Evolutionary conservation across 1,140 invertebrate species (phyloP), one percentile per base, ranked within the genome.

Genomic region (Proctacanthus coquilletti): DNA sequence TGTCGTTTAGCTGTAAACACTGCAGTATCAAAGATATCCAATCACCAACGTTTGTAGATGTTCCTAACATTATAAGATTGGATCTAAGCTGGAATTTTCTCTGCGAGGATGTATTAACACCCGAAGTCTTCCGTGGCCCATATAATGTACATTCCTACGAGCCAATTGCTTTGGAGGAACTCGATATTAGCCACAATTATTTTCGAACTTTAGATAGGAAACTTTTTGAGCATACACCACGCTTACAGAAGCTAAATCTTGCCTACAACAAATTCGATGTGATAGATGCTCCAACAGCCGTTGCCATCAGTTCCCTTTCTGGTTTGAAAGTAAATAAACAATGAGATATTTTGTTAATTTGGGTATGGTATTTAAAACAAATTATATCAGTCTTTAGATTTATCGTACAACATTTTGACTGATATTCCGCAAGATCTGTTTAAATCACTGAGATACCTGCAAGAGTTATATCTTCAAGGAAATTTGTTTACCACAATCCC

Each of bases 11-110:
- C 19, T 64, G 63, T 13, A 49, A 51, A 4, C 57, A 64, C 42
- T 75, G 72, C 42, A 50, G 56, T 21, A 63, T 77, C 18, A 51
- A 56, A 30, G 61, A 66, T 32, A 70, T 85, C 34, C 70, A 73
- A 15, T 52, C 66, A 18, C 61, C 61, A 2, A 66, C 74, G 0
- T 84, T 86, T 47, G 69, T 68, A 44, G 62, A 73, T 44, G 61
- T 80, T 6, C 57, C 61, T n/a, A 69, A 69, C 40, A 54, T 84
- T n/a, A 62, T 65, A 13, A 70, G 70, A 39, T 56, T 84, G 27
- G 78, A 84, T 56, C 55, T 86, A 36, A 79, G 77, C 58, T 66
- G 74, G 46, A 85, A 85, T 52, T 47, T 61, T 20, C 55, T 84
- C 3, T 69, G 65, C 50, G 70, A 76, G 70, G 75, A 61, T 39